phyloP scores from a whole-genome alignment of 2,113 vertebrate species.

The Leucosticte australis region DNA sequence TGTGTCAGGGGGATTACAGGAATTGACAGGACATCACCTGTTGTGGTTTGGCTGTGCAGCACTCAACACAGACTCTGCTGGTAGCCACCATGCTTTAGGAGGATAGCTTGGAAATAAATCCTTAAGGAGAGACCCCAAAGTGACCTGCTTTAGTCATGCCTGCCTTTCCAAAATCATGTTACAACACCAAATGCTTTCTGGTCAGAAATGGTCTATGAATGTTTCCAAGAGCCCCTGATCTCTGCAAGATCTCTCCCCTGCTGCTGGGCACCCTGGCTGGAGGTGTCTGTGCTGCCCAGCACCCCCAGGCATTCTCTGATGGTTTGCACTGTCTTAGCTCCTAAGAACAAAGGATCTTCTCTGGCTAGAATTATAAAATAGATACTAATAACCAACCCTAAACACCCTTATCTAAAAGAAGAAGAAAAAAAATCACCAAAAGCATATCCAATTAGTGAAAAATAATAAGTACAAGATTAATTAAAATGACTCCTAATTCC shows the following conservation, averaged over 20 bases:
- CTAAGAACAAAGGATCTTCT: not conserved
- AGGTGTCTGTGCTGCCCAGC: not conserved
- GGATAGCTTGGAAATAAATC: not conserved
- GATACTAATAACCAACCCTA: not conserved
- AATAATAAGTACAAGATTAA: conserved; percentile 1
- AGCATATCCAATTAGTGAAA: not conserved
- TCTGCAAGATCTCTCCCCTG: not conserved
- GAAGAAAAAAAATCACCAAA: not conserved
- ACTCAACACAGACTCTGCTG: not conserved
- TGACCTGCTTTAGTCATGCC: not conserved
- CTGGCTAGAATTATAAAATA: not conserved
- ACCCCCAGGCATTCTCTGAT: not conserved
- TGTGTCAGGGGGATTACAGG: not conserved
- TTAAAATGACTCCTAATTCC: not conserved
- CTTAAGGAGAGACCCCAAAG: not conserved
- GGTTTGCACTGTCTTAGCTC: not conserved
- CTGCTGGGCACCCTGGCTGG: not conserved
- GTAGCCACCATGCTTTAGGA: not conserved
- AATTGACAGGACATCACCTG: not conserved
- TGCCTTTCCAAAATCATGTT: not conserved
- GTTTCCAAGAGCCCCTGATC: not conserved
- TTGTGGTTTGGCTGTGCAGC: not conserved
- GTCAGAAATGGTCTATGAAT: not conserved
- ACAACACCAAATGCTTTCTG: not conserved
- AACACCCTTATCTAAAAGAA: not conserved